phyloP scores from a whole-genome alignment of 2,888 invertebrate species.

The Polia nebulosa region DNA sequence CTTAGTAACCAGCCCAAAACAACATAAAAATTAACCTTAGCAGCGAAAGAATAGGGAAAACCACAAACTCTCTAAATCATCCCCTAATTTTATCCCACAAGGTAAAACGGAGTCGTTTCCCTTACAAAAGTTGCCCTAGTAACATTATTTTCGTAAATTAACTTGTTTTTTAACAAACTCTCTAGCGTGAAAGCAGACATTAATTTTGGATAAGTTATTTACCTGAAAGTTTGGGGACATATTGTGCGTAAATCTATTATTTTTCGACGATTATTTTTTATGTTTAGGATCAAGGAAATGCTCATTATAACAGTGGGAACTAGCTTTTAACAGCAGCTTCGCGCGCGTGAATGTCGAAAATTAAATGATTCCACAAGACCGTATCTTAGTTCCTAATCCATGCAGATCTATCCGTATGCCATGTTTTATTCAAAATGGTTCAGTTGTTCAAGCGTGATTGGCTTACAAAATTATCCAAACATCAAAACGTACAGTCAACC shows the following conservation, averaged over 20 bases:
- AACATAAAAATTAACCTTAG: neutral
- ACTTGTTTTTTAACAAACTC: conserved; percentile 40
- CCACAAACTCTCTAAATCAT: conserved; percentile 30
- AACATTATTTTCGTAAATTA: conserved; percentile 36
- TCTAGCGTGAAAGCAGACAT: conserved; percentile 14
- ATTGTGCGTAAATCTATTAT: neutral
- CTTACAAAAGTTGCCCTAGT: conserved; percentile 22
- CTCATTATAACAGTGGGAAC: neutral
- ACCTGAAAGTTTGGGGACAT: conserved; percentile 20
- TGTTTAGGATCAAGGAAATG: neutral
- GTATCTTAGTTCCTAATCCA: no score
- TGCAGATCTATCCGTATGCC: no score
- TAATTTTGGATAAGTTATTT: conserved; percentile 39
- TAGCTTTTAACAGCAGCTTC: no score
- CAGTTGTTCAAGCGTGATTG: no score
- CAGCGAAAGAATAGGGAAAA: conserved; percentile 4
- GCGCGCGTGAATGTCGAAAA: no score
- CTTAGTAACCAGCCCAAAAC: neutral
- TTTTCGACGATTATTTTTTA: conserved; percentile 1
- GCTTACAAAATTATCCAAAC: no score
- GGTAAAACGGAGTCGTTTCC: conserved; percentile 13
- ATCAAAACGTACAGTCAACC: no score
- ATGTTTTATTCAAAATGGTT: no score
- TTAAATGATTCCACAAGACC: no score
- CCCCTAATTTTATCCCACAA: conserved; percentile 3